phyloP scores from a whole-genome alignment of 2,888 invertebrate species.

The Eurois occulta region DNA sequence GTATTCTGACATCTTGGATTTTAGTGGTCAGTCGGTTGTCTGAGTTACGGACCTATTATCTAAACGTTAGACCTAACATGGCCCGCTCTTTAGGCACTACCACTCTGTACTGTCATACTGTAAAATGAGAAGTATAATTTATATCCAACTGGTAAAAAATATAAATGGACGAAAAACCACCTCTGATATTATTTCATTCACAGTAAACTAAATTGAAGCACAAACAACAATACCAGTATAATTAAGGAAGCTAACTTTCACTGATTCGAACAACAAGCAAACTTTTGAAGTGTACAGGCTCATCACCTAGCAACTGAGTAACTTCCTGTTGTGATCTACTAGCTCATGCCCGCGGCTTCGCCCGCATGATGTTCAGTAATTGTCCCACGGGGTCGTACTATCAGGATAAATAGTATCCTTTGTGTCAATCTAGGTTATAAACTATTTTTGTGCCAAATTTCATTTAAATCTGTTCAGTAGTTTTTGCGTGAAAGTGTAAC shows the following conservation, averaged over 20 bases:
- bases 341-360: no score
- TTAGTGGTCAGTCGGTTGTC: neutral
- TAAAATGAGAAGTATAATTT: neutral
- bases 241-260: conserved; percentile 29
- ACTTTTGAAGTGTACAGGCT: conserved; percentile 29
- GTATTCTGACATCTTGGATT: neutral
- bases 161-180: neutral
- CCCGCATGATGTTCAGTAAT: no score
- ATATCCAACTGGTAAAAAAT: neutral
- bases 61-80: neutral
- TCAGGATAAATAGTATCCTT: no score
- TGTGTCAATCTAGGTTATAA: no score
- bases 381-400: no score
- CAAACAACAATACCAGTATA: conserved; percentile 19
- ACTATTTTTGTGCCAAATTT: no score
- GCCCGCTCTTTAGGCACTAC: neutral
- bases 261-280: conserved; percentile 36
- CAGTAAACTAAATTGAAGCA: conserved; percentile 16
- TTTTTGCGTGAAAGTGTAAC: no score
- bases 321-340: conserved; percentile 17
- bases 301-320: conserved; percentile 31
- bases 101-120: no score
- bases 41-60: neutral
- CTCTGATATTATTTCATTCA: neutral
- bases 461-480: no score